Evolutionary conservation across 2,888 invertebrate genomes (phyloP).

Genomic region (Lacanobia wlatinum): DNA sequence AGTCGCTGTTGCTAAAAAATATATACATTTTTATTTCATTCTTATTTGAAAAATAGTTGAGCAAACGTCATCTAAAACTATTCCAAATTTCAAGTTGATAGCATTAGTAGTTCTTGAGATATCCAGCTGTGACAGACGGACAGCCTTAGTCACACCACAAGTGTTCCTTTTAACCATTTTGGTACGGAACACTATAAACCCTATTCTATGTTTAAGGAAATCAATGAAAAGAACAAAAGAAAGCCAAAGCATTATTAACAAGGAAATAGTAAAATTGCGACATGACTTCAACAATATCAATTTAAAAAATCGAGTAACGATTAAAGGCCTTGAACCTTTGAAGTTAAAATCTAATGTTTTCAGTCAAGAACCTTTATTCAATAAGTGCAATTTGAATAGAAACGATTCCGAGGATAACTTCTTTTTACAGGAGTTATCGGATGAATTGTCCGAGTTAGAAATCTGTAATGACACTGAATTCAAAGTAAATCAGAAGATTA

Average conservation of each 20-base stretch:
- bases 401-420: conserved; percentile 69
- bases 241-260: conserved; percentile 73
- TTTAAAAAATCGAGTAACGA: conserved; percentile 77
- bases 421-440: conserved; percentile 68
- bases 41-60: no score
- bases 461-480: conserved; percentile 77
- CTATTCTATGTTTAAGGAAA: conserved; percentile 72
- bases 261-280: conserved; percentile 80
- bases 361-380: conserved; percentile 63
- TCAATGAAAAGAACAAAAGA: conserved; percentile 74
- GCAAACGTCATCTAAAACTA: no score
- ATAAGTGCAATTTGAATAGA: conserved; percentile 62
- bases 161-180: no score
- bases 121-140: no score
- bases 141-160: no score
- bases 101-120: no score
- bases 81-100: no score
- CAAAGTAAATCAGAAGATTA: conserved; percentile 73
- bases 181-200: not conserved
- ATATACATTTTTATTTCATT: no score
- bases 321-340: conserved; percentile 70
- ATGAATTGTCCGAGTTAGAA: conserved; percentile 73
- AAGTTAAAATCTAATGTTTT: conserved; percentile 63
- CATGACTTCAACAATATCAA: conserved; percentile 77
- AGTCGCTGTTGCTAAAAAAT: no score